Base-by-base conservation (phyloP, 2,888 invertebrate genomes). In the Cheilosia impressa region DNA sequence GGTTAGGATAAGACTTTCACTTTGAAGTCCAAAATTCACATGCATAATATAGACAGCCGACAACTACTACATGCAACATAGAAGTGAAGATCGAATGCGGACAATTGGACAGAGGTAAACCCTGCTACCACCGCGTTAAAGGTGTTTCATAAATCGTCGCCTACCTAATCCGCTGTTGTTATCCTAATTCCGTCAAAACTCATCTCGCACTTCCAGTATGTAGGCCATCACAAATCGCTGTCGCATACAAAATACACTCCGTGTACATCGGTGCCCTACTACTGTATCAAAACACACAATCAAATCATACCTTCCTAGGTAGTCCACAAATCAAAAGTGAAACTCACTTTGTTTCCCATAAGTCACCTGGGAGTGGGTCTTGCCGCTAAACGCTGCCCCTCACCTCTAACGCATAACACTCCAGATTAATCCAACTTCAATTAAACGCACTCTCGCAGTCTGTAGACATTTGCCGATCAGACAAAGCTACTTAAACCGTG, bases 341-440 rank as follows among this genome's bases (percentile, higher is more conserved):
- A 83, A 83, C 79, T 78, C 63, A 83, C 65, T 66, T 57, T 73
- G 62, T 45, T 71, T 75, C 65, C 45, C 80, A 84, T 84, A 84
- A 79, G 80, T 84, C 84, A 75, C 83, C 19, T 41, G 68, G 31
- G 24, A 60, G 9, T 53, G 19, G 55, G 7, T 31, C 15, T 53
- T 47, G 34, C 27, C 19, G 47, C 45, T 38, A 38, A 38, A 38
- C 38, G 38, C 38, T 13, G 13, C 47, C 7, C 38, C 72, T 57
- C 43, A 63, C 27, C 57, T 62, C 22, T 62, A 27, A 19, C 63
- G 50, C 50, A 75, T 52, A 73, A 65, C 80, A 79, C 75, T 84
- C 80, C 45, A 71, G 75, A 75, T 84, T 84, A 84, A 84, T 80
- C 65, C 80, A 63, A 80, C 80, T 84, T 80, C 80, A 84, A 80